Base-by-base conservation (phyloP, 2,888 invertebrate species). In the Xanthia togata region DNA sequence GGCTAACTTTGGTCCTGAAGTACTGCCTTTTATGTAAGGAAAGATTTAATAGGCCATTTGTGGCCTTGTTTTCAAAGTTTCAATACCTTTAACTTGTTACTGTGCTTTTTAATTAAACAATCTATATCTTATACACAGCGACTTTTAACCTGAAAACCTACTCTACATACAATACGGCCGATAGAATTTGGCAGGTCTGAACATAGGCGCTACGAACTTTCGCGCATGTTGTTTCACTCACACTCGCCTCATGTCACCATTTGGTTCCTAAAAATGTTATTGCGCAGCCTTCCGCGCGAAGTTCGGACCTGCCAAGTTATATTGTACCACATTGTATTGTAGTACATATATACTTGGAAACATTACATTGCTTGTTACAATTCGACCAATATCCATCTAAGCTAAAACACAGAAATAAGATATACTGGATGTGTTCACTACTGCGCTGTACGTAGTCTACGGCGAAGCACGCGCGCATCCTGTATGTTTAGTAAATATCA, bases 401-500 rank as follows among this genome's bases (percentile, higher is more conserved):
- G 47, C 38, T 44, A 38, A 62, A 71, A 76, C 67, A 67, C 47
- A 67, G 57, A 55, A 70, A 82, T 77, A 59, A 31, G 59, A 68
- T 70, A 67, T 14, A n/a, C 20, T 35, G 23, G 53, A 71, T 60
- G 60, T 71, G 57, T 50, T 38, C 79, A 82, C 84, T 86, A 35
- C 73, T 57, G 35, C n/a, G 6, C 68, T 63, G 76, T 79, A 87
- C 80, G n/a, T 90, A 79, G 83, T 63, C 53, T 71, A 68, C 74
- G 70, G 78, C 63, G 57, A 84, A 80, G 88, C 90, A 89, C 91
- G 91, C 88, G 91, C 88, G 91, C 92, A 93, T 93, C 93, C 93
- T 93, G 82, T 86, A 83, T 93, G 93, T 94, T 94, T 93, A 91
- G 94, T 95, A 95, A 95, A 95, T 93, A 95, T 88, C 87, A 88